Evolutionary conservation across 2,797 vertebrate species (phyloP), one percentile per base, ranked within the genome.

Genomic region (Cryptoblepharus egeriae): DNA sequence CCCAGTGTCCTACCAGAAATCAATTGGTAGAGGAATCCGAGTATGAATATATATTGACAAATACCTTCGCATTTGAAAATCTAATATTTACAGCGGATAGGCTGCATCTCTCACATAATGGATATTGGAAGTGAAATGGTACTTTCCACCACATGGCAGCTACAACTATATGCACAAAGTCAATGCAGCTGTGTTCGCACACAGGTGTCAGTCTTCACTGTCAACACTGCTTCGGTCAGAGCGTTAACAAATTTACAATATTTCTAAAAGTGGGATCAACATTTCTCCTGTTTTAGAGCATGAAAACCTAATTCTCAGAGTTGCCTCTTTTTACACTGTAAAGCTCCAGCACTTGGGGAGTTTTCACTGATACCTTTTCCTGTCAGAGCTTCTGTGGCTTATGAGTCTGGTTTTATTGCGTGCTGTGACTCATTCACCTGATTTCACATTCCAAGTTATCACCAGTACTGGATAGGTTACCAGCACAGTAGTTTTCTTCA

Each of bases 21-120:
- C 0, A 7, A 35, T 30, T 74, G 58, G 39, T 37, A 82, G n/a
- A 74, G 10, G 75, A 67, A 82, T 32, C 0, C 9, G 1, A 30
- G 5, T 0, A 8, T n/a, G 6, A 16, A 1, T 0, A 15, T 0
- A 3, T 1, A 30, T 30, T 71, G 73, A 3, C 0, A 22, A 88
- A 87, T 80, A 3, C 55, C 0, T 0, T 1, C 84, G 87, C 81
- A 90, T 57, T 88, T 83, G 82, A 85, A 1, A 15, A 2, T 0
- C 83, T 85, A 84, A 55, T 77, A 61, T 79, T 71, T 77, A 83
- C 35, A 74, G 10, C 77, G 37, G 30, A 61, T 81, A 85, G 87
- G 86, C 79, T 39, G 55, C 77, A 9, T 82, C 85, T 63, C 88
- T 88, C 85, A 52, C 49, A 85, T 30, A 42, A 9, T 0, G 5